These are phyloP conservation scores for Heteromyza rotundicornis DNA, from an alignment of 2,888 invertebrate species.

Conservation along the genomic window DNA sequence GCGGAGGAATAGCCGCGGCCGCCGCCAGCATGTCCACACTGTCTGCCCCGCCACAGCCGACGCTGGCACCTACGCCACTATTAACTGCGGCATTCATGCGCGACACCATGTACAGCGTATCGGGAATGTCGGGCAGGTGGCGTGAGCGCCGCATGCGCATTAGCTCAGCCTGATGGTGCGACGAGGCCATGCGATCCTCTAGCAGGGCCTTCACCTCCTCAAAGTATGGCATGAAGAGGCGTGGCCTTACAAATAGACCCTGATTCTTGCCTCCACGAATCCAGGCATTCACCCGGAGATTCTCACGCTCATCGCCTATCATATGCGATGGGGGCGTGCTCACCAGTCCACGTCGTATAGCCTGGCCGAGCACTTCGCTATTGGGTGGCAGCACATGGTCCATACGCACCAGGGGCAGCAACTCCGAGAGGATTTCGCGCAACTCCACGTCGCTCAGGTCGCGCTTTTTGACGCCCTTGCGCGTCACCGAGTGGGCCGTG, in stretches of 20 bases:
- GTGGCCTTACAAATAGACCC: slow-evolving; percentile 80
- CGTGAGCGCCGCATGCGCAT: slow-evolving; percentile 74
- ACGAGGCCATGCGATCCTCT: slow-evolving; percentile 77
- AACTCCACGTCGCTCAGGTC: slow-evolving; percentile 86
- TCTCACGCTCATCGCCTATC: slow-evolving; percentile 76
- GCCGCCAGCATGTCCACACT: slow-evolving; percentile 72
- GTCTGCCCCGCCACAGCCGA: slow-evolving; percentile 58
- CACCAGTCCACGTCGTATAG: slow-evolving; percentile 73
- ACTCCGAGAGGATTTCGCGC: slow-evolving; percentile 81
- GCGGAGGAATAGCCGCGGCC: slow-evolving; percentile 73
- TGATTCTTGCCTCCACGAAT: slow-evolving; percentile 75
- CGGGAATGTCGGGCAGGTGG: slow-evolving; percentile 84
- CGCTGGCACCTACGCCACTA: slow-evolving; percentile 44
- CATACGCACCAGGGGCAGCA: slow-evolving; percentile 83
- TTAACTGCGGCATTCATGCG: slow-evolving; percentile 56
- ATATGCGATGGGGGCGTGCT: slow-evolving; percentile 84
- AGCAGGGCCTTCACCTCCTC: slow-evolving; percentile 90
- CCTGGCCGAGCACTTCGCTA: slow-evolving; percentile 77
- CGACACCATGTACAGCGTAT: slow-evolving; percentile 88
- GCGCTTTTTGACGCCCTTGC: slow-evolving; percentile 80
- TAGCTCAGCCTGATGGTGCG: slow-evolving; percentile 77
- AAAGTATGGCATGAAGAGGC: slow-evolving; percentile 93
- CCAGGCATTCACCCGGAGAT: slow-evolving; percentile 78
- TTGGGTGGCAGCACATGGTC: slow-evolving; percentile 90
- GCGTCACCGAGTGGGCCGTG: slow-evolving; percentile 89